Conservation (phyloP, 2,113 vertebrate species). For the Pseudorasbora parva region DNA sequence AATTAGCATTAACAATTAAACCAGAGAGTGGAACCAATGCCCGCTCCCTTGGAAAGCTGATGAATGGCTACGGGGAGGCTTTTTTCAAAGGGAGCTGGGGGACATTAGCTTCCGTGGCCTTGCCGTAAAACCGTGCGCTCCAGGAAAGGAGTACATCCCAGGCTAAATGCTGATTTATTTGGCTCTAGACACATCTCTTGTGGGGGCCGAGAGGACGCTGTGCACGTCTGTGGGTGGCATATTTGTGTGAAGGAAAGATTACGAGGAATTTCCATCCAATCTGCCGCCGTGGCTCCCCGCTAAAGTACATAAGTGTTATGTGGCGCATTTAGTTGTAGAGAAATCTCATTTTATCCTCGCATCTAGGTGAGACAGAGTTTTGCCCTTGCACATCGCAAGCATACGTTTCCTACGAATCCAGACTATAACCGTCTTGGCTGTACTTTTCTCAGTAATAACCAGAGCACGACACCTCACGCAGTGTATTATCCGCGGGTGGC, state of each 20-base stretch:
- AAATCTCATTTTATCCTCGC: background rate
- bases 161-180: slow-evolving; percentile 74
- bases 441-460: slow-evolving; percentile 24
- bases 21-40: slow-evolving; percentile 98
- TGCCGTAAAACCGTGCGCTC: slow-evolving; percentile 55
- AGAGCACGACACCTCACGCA: slow-evolving; percentile 12
- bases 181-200: slow-evolving; percentile 55
- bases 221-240: slow-evolving; percentile 60
- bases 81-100: slow-evolving; percentile 60
- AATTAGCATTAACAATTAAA: slow-evolving; percentile 99
- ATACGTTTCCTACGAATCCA: slow-evolving; percentile 6
- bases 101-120: slow-evolving; percentile 56
- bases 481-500: slow-evolving; percentile 35
- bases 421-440: background rate
- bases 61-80: slow-evolving; percentile 87
- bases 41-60: slow-evolving; percentile 98
- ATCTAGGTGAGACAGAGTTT: background rate
- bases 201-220: slow-evolving; percentile 59
- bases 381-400: slow-evolving; percentile 23
- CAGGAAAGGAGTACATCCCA: slow-evolving; percentile 67
- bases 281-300: background rate
- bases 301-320: slow-evolving; percentile 23
- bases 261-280: slow-evolving; percentile 55
- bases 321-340: background rate
- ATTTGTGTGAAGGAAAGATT: slow-evolving; percentile 55